Evolutionary conservation across 2,888 invertebrate genomes (phyloP), one percentile per base, ranked within the genome.

Genomic region (Hesperia comma): DNA sequence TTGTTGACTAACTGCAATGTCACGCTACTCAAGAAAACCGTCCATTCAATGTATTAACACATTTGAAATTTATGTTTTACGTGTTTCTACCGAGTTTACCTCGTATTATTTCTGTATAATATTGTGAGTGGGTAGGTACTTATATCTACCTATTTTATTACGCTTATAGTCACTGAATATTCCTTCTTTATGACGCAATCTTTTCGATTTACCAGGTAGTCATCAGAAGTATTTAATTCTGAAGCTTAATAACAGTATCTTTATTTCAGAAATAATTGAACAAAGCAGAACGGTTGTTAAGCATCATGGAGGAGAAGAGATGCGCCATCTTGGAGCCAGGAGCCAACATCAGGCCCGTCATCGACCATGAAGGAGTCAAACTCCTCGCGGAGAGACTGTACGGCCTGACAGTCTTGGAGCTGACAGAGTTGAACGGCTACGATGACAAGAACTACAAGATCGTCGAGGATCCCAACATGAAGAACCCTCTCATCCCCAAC

Each of bases 391-490:
- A 93, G 67, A 83, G 93, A 5, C 85, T 95, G 0, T 97, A 95
- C 79, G 95, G 95, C 0, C 86, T 96, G 32, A 88, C 92, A 0
- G 94, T 94, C 1, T 79, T 83, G 0, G 90, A 89, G 41, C 88
- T 96, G 21, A 85, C 80, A 0, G 95, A 95, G 76, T 87, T 97
- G 6, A 94, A 95, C 71, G 95, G 96, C 1, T 97, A 97, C 78
- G 97, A 97, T 76, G 97, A 97, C 83, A 95, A 93, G 82, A 97
- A 97, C 86, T 96, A 94, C 83, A 94, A 94, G 77, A 88, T 97
- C 12, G 80, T 87, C 0, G 95, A 95, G 70, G 92, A 92, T 10
- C 89, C 92, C 0, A 93, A 93, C 69, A 90, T 94, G 68, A 93
- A 94, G 79, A 96, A 95, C 83, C 94, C 94, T 0, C 78, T 95